Evolutionary conservation across 2,888 invertebrate genomes (phyloP), one percentile per base, ranked within the genome.

Genomic region (Ligdia adustata): DNA sequence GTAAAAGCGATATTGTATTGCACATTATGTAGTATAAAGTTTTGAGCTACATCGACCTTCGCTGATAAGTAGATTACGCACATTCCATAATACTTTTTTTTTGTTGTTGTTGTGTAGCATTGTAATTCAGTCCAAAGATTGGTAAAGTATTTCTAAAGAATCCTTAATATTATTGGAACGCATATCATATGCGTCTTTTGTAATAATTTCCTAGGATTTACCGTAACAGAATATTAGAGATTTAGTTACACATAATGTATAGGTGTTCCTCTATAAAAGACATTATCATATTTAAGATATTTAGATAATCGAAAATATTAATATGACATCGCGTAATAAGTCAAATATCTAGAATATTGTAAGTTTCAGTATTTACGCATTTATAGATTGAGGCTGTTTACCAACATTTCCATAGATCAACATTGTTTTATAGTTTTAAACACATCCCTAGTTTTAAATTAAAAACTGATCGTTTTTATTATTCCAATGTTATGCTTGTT

Each of bases 401-500:
- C 66, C 60, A n/a, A 60, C 50, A 54, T 56, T 57, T 59, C 54
- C 60, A 60, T 56, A 54, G 55, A 55, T 57, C 45, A 42, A 54
- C 57, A 61, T 72, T 75, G 74, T 87, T 78, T 85, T 84, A 72
- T 86, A 86, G 83, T 86, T 87, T 67, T 81, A 79, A 79, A 67
- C 60, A 66, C 63, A 71, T 72, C 70, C 69, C 60, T 73, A 75
- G 71, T 75, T 72, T 62, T 70, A 71, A 67, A 55, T 38, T 52
- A 34, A 64, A n/a, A 64, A 69, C 66, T 64, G 66, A 78, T 78
- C 79, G 82, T 87, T 88, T 49, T 84, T 87, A 84, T 89, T 88
- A 64, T 82, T 78, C 66, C 69, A 72, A 78, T 82, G 83, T 88
- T 89, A 83, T 79, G 85, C 86, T 89, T 89, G 83, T 89, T 89